These are phyloP conservation scores for Andrena chrysosceles DNA, from an alignment of 2,888 invertebrate genomes.

Conservation along the genomic window DNA sequence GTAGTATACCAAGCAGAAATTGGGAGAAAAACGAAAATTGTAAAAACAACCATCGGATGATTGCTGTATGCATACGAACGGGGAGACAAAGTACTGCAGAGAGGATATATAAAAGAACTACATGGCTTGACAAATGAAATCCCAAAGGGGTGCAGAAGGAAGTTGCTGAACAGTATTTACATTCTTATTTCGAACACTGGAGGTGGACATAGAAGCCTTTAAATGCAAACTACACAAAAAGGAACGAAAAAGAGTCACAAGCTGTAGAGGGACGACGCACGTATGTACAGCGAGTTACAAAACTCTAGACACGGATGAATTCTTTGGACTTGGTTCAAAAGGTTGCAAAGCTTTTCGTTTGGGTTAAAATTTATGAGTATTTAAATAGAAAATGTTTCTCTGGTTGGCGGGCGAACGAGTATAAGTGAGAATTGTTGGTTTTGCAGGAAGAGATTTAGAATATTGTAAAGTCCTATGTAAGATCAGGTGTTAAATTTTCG, in stretches of 20 bases:
- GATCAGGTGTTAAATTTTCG: too few relatives aligned
- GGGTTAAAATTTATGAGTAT: too few relatives aligned
- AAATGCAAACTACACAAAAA: not conserved
- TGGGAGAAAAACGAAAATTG: not conserved
- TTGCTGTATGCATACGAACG: not conserved
- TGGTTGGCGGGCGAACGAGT: too few relatives aligned
- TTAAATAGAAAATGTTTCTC: too few relatives aligned
- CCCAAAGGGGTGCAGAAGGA: slow-evolving; percentile 22
- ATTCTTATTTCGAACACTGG: not conserved
- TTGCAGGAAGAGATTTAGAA: too few relatives aligned
- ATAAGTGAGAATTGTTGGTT: too few relatives aligned
- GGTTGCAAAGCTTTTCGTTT: not conserved
- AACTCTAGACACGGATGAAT: not conserved
- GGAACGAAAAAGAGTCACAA: not conserved
- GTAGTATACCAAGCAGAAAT: slow-evolving; percentile 19
- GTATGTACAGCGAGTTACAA: not conserved
- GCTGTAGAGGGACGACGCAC: slow-evolving; percentile 17
- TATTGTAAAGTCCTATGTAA: too few relatives aligned
- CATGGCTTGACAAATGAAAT: slow-evolving; percentile 1
- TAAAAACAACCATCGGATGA: not conserved
- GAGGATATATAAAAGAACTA: not conserved
- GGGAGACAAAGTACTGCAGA: not conserved
- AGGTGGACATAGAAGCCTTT: slow-evolving; percentile 13
- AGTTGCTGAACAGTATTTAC: slow-evolving; percentile 1
- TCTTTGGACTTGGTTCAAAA: not conserved